Evolutionary conservation across 2,888 invertebrate species (phyloP).

Genomic region (Rotaria macrura): DNA sequence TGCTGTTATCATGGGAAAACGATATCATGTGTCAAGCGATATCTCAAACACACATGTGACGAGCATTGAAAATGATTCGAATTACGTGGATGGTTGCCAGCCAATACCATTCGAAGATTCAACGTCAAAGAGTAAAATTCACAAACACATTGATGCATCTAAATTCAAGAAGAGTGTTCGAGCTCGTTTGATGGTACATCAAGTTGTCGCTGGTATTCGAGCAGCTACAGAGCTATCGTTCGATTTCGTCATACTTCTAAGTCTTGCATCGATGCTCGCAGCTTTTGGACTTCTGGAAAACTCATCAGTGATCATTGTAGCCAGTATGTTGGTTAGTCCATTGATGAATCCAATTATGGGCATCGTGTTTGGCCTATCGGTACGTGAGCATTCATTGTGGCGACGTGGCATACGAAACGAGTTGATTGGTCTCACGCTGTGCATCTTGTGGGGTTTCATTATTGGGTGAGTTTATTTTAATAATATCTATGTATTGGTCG

Average conservation of each 20-base stretch:
- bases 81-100: neutral
- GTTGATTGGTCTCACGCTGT: slow-evolving; percentile 59
- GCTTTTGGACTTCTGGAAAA: slow-evolving; percentile 65
- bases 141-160: neutral
- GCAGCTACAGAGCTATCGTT: slow-evolving; percentile 64
- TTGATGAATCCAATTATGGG: slow-evolving; percentile 71
- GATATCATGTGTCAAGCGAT: neutral
- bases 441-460: slow-evolving; percentile 56
- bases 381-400: slow-evolving; percentile 58
- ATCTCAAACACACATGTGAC: neutral
- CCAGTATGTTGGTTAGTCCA: slow-evolving; percentile 70
- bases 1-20: neutral
- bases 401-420: slow-evolving; percentile 61
- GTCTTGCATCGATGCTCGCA: slow-evolving; percentile 65
- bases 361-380: slow-evolving; percentile 64
- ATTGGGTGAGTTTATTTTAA: neutral
- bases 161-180: slow-evolving; percentile 47
- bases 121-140: neutral
- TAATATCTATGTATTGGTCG: neutral
- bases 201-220: slow-evolving; percentile 60
- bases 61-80: neutral
- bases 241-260: slow-evolving; percentile 63
- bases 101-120: neutral
- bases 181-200: slow-evolving; percentile 44
- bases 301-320: slow-evolving; percentile 64